phyloP scores from a whole-genome alignment of 92 coral and sea anemone species.

The Epizoanthus ramosus region DNA sequence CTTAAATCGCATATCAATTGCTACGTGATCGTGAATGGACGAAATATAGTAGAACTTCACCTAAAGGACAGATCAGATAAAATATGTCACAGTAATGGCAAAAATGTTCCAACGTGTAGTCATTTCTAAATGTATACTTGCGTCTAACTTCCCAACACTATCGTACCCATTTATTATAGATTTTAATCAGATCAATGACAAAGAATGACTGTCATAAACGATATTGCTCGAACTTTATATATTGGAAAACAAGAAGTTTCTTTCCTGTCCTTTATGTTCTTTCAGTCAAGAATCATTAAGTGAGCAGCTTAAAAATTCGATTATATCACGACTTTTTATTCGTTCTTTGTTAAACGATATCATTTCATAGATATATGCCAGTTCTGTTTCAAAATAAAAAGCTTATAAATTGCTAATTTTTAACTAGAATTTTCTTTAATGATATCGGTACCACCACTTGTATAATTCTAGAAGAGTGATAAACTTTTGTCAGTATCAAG shows the following conservation, averaged over 20 bases:
- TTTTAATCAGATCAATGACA: background rate
- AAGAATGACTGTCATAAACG: slow-evolving; percentile 28
- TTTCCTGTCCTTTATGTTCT: slow-evolving; percentile 15
- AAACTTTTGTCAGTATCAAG: background rate
- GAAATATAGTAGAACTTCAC: slow-evolving; percentile 58
- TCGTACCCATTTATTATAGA: background rate
- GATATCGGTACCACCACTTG: background rate
- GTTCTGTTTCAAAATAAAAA: background rate
- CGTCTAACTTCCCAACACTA: background rate
- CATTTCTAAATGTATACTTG: background rate
- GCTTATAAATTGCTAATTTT: background rate
- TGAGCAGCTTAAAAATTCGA: slow-evolving; percentile 8
- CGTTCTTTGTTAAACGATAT: background rate
- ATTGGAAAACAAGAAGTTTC: slow-evolving; percentile 31
- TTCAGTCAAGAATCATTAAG: slow-evolving; percentile 18
- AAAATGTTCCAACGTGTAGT: background rate
- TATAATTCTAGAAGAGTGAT: background rate
- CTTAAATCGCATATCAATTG: slow-evolving; percentile 55
- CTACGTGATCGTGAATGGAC: slow-evolving; percentile 49
- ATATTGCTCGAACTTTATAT: slow-evolving; percentile 36
- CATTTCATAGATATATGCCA: background rate
- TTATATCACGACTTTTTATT: slow-evolving; percentile 20
- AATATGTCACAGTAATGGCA: background rate
- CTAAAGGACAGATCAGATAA: slow-evolving; percentile 25
- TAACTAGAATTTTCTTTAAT: background rate